Percentiles rank a stretch among this genome's conserved stretches.
Conservation (phyloP, 2,113 vertebrate species). For the Trichechus manatus region DNA sequence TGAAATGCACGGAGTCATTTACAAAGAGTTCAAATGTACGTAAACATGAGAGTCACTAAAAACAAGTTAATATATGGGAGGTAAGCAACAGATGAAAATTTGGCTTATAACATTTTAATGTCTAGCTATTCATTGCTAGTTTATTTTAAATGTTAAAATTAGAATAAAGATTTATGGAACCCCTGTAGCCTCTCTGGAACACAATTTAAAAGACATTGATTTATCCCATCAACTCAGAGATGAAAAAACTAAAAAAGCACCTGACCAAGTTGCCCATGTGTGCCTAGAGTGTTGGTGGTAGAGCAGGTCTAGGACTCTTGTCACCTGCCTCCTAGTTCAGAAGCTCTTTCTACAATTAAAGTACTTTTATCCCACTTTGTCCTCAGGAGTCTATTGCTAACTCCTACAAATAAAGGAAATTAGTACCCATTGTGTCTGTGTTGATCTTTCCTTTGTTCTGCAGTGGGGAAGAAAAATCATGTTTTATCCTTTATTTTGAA, state of each 20-base stretch:
- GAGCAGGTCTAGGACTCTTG: background rate
- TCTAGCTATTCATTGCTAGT: background rate
- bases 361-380: background rate
- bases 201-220: background rate
- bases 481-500: conserved; percentile 50
- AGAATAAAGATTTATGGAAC: background rate
- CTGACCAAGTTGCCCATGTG: no score
- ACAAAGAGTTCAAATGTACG: background rate
- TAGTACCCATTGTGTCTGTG: background rate
- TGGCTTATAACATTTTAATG: conserved; percentile 15
- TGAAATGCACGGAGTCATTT: background rate
- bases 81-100: background rate
- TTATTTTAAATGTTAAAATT: conserved; percentile 19
- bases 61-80: background rate
- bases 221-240: background rate
- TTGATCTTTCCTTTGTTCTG: conserved; percentile 35
- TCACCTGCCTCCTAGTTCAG: background rate
- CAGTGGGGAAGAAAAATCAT: background rate
- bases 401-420: background rate
- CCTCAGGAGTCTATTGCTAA: background rate
- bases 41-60: background rate
- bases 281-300: background rate
- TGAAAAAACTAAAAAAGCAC: background rate
- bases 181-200: background rate
- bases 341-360: background rate